These are phyloP conservation scores for Micromussa lordhowensis DNA, from an alignment of 92 coral and sea anemone species.

Conservation along the genomic window DNA sequence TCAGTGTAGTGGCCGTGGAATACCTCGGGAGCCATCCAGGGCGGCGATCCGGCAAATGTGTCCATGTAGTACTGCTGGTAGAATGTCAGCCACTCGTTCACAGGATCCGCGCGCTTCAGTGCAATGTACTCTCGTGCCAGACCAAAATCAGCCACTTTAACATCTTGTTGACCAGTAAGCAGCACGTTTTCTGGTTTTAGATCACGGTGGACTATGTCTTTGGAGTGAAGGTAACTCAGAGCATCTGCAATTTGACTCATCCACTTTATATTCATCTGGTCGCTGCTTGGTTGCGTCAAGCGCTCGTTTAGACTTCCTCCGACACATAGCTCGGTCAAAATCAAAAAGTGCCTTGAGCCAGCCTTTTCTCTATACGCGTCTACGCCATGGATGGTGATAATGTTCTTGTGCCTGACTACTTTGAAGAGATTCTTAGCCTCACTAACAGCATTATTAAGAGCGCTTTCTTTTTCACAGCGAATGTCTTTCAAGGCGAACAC, in stretches of 20 bases:
- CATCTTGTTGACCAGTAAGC: slow-evolving; percentile 33
- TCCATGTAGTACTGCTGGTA: slow-evolving; percentile 48
- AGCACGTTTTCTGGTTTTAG: slow-evolving; percentile 70
- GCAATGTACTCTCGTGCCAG: slow-evolving; percentile 36
- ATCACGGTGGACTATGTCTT: slow-evolving; percentile 59
- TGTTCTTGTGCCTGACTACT: slow-evolving; percentile 51
- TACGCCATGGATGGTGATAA: slow-evolving; percentile 50
- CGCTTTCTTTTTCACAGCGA: slow-evolving; percentile 34
- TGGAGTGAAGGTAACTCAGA: slow-evolving; percentile 38
- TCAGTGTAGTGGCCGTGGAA: slow-evolving; percentile 48
- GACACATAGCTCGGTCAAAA: slow-evolving; percentile 72
- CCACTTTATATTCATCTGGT: slow-evolving; percentile 62
- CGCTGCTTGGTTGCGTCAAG: slow-evolving; percentile 51
- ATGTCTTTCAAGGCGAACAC: slow-evolving; percentile 70
- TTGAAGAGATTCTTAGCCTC: slow-evolving; percentile 49
- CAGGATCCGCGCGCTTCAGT: slow-evolving; percentile 16
- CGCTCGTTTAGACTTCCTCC: slow-evolving; percentile 72
- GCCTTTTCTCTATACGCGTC: neutral
- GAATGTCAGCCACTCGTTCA: neutral
- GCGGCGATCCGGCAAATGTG: neutral
- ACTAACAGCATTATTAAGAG: neutral
- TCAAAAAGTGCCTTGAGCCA: slow-evolving; percentile 24
- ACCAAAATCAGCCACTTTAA: slow-evolving; percentile 79
- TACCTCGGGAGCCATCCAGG: neutral
- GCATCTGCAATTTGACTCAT: slow-evolving; percentile 74